A percentile compares a stretch with the other conserved stretches of the same genome.
These are phyloP conservation scores for Gnathonemus longibarbis DNA, from an alignment of 2,113 vertebrate genomes.

Conservation along the genomic window DNA sequence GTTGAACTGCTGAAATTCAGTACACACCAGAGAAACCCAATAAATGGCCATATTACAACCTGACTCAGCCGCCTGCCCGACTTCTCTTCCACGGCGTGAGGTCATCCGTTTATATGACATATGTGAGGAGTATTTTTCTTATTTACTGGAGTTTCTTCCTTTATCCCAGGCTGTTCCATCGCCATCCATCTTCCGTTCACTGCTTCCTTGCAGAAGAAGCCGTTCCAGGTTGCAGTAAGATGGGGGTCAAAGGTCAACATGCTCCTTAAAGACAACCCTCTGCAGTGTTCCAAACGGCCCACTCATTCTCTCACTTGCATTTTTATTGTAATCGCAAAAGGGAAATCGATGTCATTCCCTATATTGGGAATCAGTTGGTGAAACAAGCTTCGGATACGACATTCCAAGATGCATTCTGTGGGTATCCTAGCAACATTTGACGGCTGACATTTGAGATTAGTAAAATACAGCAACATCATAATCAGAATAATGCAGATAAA, in stretches of 20 bases:
- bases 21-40: slow-evolving; percentile 1
- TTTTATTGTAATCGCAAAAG: neutral
- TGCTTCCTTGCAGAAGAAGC: neutral
- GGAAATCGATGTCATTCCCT: neutral
- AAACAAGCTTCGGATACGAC: neutral
- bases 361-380: neutral
- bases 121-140: neutral
- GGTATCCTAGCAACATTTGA: neutral
- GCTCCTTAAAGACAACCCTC: neutral
- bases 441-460: neutral
- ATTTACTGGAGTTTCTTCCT: neutral
- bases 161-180: neutral
- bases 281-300: neutral
- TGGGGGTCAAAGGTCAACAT: neutral
- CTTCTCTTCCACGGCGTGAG: neutral
- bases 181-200: neutral
- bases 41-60: neutral
- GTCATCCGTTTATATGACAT: neutral
- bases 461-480: neutral
- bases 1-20: neutral
- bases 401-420: neutral
- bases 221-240: neutral
- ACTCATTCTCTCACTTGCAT: neutral
- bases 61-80: no score
- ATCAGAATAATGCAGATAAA: neutral